These are phyloP conservation scores for Enteromius unitaeniatus DNA, from an alignment of 2,797 vertebrate genomes.

Conservation along the genomic window DNA sequence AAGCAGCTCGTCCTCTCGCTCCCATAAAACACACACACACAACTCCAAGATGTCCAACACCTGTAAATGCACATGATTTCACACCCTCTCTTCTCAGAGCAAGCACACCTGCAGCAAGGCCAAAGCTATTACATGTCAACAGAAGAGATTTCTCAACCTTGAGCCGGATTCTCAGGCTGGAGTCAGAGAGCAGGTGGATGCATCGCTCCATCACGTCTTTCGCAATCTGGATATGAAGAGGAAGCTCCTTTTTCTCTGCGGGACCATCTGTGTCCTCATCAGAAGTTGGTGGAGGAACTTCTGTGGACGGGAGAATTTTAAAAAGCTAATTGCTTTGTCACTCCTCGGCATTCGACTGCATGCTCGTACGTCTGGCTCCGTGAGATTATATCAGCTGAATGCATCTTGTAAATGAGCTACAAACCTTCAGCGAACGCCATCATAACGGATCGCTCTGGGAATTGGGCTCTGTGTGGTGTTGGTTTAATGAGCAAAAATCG, in stretches of 20 bases:
- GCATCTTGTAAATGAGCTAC: not conserved
- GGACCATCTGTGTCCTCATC: conserved; percentile 65
- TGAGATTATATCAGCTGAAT: not conserved
- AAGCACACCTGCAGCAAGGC: not conserved
- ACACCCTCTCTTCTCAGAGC: not conserved
- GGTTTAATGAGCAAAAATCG: conserved; percentile 11
- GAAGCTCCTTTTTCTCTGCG: conserved; percentile 77
- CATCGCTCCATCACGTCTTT: conserved; percentile 90
- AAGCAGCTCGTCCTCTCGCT: conserved; percentile 84
- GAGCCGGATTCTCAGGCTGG: conserved; percentile 81
- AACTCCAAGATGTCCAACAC: conserved; percentile 88
- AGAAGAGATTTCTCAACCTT: conserved; percentile 77
- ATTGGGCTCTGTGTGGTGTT: conserved; percentile 14
- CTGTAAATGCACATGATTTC: conserved; percentile 68
- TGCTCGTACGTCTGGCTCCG: not conserved
- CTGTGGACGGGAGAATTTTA: conserved; percentile 36
- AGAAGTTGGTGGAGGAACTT: conserved; percentile 30
- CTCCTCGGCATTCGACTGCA: not conserved
- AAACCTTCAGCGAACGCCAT: not conserved
- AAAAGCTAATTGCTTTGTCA: not conserved
- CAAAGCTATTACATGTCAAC: not conserved
- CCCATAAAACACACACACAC: conserved; percentile 82
- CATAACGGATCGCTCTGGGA: conserved; percentile 32
- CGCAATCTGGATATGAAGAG: conserved; percentile 82
- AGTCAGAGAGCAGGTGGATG: conserved; percentile 86